These are phyloP conservation scores for Lycorma delicatula DNA, from an alignment of 1,140 invertebrate genomes.

Conservation along the genomic window DNA sequence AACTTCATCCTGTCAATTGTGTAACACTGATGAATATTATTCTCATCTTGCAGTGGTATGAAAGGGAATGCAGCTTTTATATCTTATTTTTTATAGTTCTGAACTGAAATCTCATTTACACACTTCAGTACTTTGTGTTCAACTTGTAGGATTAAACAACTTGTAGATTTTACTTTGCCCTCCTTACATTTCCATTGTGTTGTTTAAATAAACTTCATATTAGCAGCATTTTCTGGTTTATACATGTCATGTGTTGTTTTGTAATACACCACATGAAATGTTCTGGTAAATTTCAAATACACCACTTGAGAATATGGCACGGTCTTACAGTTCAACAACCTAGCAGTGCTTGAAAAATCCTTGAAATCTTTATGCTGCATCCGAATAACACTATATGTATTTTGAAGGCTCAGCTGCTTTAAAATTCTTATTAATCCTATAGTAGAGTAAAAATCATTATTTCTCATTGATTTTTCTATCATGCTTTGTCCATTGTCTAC, in stretches of 20 bases:
- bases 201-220: neutral
- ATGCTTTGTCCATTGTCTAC: conserved; percentile 27
- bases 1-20: too few species aligned
- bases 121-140: neutral
- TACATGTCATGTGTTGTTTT: neutral
- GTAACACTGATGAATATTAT: neutral
- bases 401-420: neutral
- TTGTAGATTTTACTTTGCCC: neutral
- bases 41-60: conserved; percentile 4
- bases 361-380: conserved; percentile 17
- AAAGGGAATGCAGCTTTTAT: conserved; percentile 1
- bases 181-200: neutral
- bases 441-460: conserved; percentile 22
- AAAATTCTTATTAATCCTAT: conserved; percentile 21
- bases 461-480: conserved; percentile 27
- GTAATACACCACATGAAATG: neutral
- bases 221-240: neutral
- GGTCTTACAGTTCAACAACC: neutral
- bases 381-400: conserved; percentile 14
- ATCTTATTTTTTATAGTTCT: conserved; percentile 4
- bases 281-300: neutral
- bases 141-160: neutral
- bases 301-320: neutral
- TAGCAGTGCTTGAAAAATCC: conserved; percentile 5
- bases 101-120: neutral